Percentiles rank a stretch among this genome's conserved stretches.
Conservation (phyloP, 2,113 vertebrate species). For the Morone chrysops region DNA sequence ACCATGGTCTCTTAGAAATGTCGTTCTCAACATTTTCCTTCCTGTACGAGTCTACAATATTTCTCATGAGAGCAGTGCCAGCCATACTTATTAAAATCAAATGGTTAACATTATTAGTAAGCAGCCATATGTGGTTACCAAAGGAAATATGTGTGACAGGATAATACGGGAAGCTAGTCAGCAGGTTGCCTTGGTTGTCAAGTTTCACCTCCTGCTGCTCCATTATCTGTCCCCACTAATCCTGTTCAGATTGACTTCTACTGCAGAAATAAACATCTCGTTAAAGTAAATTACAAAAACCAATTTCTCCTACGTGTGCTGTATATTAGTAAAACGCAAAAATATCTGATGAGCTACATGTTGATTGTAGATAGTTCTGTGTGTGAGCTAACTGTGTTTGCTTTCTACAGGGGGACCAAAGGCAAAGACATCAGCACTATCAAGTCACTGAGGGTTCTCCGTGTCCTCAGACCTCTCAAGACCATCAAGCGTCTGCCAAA, state of each 20-base stretch:
- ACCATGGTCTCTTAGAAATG: neutral
- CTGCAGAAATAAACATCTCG: neutral
- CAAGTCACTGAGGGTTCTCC: constrained; percentile 94
- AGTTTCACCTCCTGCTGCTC: neutral
- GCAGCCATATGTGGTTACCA: neutral
- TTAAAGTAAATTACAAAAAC: neutral
- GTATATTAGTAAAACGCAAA: neutral
- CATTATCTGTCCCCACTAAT: neutral
- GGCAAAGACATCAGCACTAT: constrained; percentile 99
- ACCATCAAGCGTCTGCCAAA: constrained; percentile 97
- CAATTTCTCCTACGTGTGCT: neutral
- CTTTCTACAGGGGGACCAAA: constrained; percentile 92
- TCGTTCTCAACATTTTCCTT: neutral
- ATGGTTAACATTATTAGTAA: neutral
- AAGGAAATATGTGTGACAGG: neutral
- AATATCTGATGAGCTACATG: neutral
- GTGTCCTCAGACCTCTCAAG: constrained; percentile 94
- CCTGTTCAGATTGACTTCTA: neutral
- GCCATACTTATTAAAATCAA: too few relatives aligned
- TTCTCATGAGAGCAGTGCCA: neutral
- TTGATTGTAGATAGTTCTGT: neutral
- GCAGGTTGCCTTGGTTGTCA: neutral
- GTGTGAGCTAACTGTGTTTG: constrained; percentile 48
- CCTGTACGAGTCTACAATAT: neutral
- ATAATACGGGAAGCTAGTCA: neutral